Percentiles rank a stretch among this genome's conserved stretches.
phyloP scores from a whole-genome alignment of 2,888 invertebrate species.

The Ormyrus labotus region DNA sequence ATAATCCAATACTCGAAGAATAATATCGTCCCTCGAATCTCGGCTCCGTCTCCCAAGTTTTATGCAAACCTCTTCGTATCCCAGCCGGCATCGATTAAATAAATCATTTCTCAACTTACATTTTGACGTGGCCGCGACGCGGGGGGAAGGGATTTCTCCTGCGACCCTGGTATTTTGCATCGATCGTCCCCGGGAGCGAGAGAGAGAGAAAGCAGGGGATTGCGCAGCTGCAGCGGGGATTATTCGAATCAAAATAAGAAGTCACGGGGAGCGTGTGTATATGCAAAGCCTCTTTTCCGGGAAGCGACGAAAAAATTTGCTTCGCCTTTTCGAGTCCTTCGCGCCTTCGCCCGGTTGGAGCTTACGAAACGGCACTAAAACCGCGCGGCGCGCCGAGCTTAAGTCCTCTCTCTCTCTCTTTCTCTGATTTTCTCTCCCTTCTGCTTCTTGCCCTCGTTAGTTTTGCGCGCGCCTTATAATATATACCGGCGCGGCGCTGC shows the following conservation, averaged over 20 bases:
- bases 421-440: conserved; percentile 4
- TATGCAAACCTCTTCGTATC: no score
- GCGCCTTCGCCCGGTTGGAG: neutral
- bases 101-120: no score
- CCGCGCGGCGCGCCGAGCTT: conserved; percentile 2
- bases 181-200: no score
- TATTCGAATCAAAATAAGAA: conserved; percentile 20
- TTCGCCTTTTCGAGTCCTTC: conserved; percentile 12
- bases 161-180: no score
- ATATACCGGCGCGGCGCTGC: neutral
- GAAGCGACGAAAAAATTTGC: conserved; percentile 18
- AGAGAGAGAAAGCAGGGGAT: no score
- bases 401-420: conserved; percentile 2
- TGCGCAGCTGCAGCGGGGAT: neutral
- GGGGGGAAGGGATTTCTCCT: no score
- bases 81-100: neutral
- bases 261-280: neutral
- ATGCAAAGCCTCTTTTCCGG: neutral
- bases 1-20: no score
- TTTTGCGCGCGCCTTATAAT: conserved; percentile 17
- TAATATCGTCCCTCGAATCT: no score
- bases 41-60: no score
- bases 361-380: neutral
- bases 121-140: no score
- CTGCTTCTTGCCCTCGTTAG: conserved; percentile 8